Evolutionary conservation across 2,888 invertebrate species (phyloP).

Genomic region (Deroplatys truncata): DNA sequence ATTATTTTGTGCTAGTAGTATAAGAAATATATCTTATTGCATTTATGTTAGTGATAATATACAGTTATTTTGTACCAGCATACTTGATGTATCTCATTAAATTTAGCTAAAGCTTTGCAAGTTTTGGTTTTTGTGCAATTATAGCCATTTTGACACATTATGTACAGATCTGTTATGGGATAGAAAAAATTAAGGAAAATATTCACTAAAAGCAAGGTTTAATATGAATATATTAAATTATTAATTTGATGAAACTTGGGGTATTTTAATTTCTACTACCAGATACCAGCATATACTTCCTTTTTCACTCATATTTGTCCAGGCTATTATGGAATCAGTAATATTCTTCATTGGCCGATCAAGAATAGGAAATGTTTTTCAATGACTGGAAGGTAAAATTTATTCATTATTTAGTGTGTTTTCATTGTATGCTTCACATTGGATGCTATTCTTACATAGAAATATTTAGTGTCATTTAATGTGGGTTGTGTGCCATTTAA

Average conservation of each 20-base stretch:
- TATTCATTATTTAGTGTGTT: too few species aligned
- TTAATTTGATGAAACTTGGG: background rate
- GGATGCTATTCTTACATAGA: too few species aligned
- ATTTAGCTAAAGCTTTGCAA: background rate
- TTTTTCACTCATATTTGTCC: background rate
- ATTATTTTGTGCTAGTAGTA: background rate
- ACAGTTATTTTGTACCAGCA: too few species aligned
- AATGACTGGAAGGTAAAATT: too few species aligned
- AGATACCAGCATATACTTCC: background rate
- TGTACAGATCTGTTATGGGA: background rate
- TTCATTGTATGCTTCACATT: too few species aligned
- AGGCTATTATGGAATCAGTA: too few species aligned
- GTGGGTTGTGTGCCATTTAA: too few species aligned
- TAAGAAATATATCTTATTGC: background rate
- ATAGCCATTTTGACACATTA: background rate
- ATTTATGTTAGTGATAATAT: too few species aligned
- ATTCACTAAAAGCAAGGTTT: background rate
- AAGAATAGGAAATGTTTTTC: too few species aligned
- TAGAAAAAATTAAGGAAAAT: background rate
- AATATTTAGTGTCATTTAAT: too few species aligned
- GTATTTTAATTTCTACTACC: background rate
- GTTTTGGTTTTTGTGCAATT: background rate
- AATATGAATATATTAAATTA: background rate
- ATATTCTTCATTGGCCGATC: too few species aligned
- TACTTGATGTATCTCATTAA: background rate